Conservation (phyloP, 2,797 vertebrate genomes). For the Astyanax mexicanus region DNA sequence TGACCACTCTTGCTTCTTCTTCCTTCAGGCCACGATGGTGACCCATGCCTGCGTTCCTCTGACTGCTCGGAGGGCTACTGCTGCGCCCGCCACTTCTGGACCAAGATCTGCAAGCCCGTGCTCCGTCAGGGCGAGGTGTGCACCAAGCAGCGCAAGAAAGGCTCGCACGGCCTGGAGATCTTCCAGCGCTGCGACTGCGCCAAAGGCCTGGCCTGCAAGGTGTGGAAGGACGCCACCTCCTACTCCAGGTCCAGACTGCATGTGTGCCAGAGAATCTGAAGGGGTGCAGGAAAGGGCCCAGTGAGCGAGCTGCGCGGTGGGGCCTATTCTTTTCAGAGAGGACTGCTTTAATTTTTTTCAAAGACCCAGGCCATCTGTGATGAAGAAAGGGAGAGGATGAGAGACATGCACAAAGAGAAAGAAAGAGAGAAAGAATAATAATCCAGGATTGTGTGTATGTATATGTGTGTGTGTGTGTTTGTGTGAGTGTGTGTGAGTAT, state of each 20-base stretch:
- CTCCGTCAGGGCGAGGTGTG: slow-evolving; percentile 95
- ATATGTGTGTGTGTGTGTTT: slow-evolving; percentile 15
- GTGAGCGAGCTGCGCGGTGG: slow-evolving; percentile 29
- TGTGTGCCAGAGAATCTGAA: slow-evolving; percentile 95
- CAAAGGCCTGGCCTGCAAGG: slow-evolving; percentile 95
- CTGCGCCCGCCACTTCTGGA: slow-evolving; percentile 99
- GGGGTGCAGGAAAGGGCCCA: slow-evolving; percentile 34
- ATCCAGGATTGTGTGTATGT: slow-evolving; percentile 40
- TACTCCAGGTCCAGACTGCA: slow-evolving; percentile 97
- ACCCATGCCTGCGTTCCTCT: slow-evolving; percentile 92
- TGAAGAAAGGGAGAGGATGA: slow-evolving; percentile 22
- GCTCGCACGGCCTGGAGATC: slow-evolving; percentile 94
- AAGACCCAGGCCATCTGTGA: slow-evolving; percentile 46
- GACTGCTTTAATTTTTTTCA: slow-evolving; percentile 32
- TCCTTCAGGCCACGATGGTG: slow-evolving; percentile 89
- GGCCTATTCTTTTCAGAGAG: not conserved
- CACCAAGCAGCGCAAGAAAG: slow-evolving; percentile 96
- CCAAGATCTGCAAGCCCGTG: slow-evolving; percentile 98
- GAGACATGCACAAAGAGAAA: not conserved
- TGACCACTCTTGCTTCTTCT: slow-evolving; percentile 21
- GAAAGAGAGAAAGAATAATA: slow-evolving; percentile 32
- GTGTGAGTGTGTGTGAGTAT: slow-evolving; percentile 1
- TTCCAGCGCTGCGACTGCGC: slow-evolving; percentile 98
- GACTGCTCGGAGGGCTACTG: slow-evolving; percentile 94
- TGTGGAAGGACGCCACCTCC: slow-evolving; percentile 98